Evolutionary conservation across 2,113 vertebrate species (phyloP), one percentile per base, ranked within the genome.

Genomic region (Oenanthe oenanthe): DNA sequence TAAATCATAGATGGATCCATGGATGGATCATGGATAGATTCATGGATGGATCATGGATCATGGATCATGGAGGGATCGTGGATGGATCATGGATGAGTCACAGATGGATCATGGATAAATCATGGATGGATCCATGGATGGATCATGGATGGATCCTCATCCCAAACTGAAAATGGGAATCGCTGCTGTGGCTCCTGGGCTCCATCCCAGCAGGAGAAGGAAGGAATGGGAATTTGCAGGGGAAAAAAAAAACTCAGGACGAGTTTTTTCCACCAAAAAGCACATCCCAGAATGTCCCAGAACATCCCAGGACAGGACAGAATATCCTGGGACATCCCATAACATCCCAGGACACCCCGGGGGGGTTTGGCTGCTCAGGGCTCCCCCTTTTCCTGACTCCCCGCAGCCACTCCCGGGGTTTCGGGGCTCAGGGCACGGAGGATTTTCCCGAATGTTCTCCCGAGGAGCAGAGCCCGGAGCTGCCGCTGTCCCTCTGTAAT

Each of bases 401-500:
- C 31, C 0, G 4, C 45, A 50, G 34, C 45, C 18, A 0, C 66
- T 16, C 9, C 45, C 7, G 32, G 38, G 31, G 29, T 83, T 57
- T 13, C 1, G 73, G 89, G 77, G 81, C 50, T 89, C 90, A 26
- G 66, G 54, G 6, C 47, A n/a, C 6, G 24, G 8, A 24, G 76
- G 47, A 61, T 47, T 50, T 38, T n/a, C 57, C 48, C 7, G 2
- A 63, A 68, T 5, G 15, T 72, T 31, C 2, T 45, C 2, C 31
- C 4, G 2, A 38, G 85, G 77, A 72, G 12, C 47, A 88, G 84
- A 83, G 72, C 82, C 91, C 38, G 90, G 81, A 87, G 92, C 91
- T 84, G 78, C 89, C 74, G 57, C 84, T 78, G 60, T 66, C 94
- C 96, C 96, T 91, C 95, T 98, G 97, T 98, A 98, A 98, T 98